Percentiles rank a stretch among this genome's conserved stretches.
Conservation (phyloP, 1,140 invertebrate genomes). For the Drosophila arizonae region DNA sequence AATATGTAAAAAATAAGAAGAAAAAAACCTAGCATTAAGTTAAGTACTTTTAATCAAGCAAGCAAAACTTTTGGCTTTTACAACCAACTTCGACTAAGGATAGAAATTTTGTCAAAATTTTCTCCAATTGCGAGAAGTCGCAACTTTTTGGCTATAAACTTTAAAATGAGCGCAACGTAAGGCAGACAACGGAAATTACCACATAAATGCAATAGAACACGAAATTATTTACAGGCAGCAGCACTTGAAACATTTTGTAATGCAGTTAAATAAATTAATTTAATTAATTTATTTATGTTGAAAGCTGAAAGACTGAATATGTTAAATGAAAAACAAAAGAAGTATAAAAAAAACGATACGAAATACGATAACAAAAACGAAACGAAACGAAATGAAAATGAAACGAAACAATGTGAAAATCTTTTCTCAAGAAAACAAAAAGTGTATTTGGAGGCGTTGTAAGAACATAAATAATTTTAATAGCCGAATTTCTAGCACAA, state of each 20-base stretch:
- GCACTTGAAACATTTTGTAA: constrained; percentile 63
- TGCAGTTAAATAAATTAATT: constrained; percentile 81
- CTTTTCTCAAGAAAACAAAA: constrained; percentile 62
- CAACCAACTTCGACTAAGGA: constrained; percentile 75
- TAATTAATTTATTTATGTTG: constrained; percentile 81
- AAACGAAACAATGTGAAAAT: constrained; percentile 50
- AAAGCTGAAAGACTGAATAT: constrained; percentile 82
- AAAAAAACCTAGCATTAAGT: constrained; percentile 61
- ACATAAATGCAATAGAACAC: constrained; percentile 82
- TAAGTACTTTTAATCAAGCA: constrained; percentile 64
- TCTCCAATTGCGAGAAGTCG: constrained; percentile 43
- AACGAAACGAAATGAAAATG: constrained; percentile 48
- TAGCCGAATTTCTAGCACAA: constrained; percentile 81
- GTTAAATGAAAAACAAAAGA: constrained; percentile 65
- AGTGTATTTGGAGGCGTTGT: constrained; percentile 37
- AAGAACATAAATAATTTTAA: constrained; percentile 80
- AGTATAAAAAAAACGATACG: constrained; percentile 29
- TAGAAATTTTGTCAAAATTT: constrained; percentile 76
- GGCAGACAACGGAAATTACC: constrained; percentile 73
- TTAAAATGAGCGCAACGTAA: constrained; percentile 61
- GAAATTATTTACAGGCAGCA: constrained; percentile 81
- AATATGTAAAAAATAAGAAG: constrained; percentile 61
- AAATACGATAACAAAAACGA: constrained; percentile 27
- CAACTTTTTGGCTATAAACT: constrained; percentile 80
- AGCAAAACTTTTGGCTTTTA: constrained; percentile 75